A percentile compares a stretch with the other conserved stretches of the same genome.
phyloP scores from a whole-genome alignment of 2,797 vertebrate genomes.

The Anabas testudineus region DNA sequence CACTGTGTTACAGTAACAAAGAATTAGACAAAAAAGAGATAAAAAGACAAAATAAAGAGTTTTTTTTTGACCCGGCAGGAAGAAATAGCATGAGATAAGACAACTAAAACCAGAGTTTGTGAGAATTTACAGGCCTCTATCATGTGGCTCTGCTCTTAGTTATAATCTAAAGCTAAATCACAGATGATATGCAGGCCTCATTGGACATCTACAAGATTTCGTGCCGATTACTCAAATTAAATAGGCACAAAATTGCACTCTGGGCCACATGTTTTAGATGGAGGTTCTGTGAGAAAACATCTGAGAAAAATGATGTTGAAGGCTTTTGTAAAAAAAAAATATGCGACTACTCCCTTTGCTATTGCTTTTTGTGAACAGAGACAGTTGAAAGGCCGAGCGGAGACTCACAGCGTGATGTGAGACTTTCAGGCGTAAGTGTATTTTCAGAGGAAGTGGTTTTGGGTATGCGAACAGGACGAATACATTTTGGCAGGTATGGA shows the following conservation, averaged over 20 bases:
- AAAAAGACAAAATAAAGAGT: neutral
- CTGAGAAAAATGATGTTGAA: slow-evolving; percentile 42
- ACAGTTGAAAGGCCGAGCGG: slow-evolving; percentile 40
- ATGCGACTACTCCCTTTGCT: slow-evolving; percentile 38
- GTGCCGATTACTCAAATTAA: slow-evolving; percentile 62
- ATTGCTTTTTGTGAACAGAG: slow-evolving; percentile 39
- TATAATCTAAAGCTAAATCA: slow-evolving; percentile 51
- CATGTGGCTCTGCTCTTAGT: slow-evolving; percentile 62
- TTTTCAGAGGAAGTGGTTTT: slow-evolving; percentile 37
- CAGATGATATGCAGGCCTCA: slow-evolving; percentile 64
- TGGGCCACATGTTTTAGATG: slow-evolving; percentile 64
- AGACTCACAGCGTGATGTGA: slow-evolving; percentile 36
- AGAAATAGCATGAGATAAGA: slow-evolving; percentile 12
- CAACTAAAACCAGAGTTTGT: slow-evolving; percentile 17
- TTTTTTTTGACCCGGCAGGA: too few relatives aligned
- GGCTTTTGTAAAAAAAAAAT: slow-evolving; percentile 45
- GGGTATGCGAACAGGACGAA: slow-evolving; percentile 35
- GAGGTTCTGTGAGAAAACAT: slow-evolving; percentile 51
- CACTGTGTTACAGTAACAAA: neutral
- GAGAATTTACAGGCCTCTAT: slow-evolving; percentile 38
- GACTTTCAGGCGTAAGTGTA: slow-evolving; percentile 12
- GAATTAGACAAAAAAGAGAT: slow-evolving; percentile 4
- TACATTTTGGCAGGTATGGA: slow-evolving; percentile 20
- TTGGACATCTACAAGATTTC: slow-evolving; percentile 56
- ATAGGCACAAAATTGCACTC: slow-evolving; percentile 66